These are phyloP conservation scores for Lasioglossum vierecki DNA, from an alignment of 2,888 invertebrate genomes.

Conservation along the genomic window DNA sequence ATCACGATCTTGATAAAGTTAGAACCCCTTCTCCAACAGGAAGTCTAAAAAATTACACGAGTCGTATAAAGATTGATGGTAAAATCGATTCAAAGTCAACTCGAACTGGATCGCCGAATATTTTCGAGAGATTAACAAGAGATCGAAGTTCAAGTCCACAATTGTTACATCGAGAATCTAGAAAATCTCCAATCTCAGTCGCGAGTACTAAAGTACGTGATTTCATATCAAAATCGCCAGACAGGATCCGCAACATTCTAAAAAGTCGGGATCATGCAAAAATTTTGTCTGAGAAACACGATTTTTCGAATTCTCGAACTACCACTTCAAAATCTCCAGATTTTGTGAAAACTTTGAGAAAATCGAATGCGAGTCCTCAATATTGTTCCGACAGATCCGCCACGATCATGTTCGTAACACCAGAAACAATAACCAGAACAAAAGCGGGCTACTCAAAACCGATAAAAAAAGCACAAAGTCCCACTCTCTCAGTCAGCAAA, in stretches of 20 bases:
- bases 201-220: not conserved
- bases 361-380: slow-evolving; percentile 44
- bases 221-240: not conserved
- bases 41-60: not conserved
- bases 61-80: not conserved
- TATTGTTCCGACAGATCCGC: slow-evolving; percentile 55
- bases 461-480: not conserved
- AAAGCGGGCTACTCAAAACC: not conserved
- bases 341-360: not conserved
- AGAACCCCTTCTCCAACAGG: not conserved
- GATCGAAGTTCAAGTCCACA: slow-evolving; percentile 29
- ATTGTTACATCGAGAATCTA: slow-evolving; percentile 12
- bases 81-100: not conserved
- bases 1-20: not conserved
- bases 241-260: accelerated
- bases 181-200: not conserved
- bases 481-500: not conserved
- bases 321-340: slow-evolving; percentile 2
- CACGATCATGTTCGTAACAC: slow-evolving; percentile 48
- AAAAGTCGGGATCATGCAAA: not conserved
- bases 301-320: too few relatives aligned
- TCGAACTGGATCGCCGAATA: not conserved
- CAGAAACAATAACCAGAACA: slow-evolving; percentile 37
- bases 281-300: not conserved
- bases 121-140: slow-evolving; percentile 19